phyloP scores from a whole-genome alignment of 2,797 vertebrate genomes.

The Arctocebus calabarensis region DNA sequence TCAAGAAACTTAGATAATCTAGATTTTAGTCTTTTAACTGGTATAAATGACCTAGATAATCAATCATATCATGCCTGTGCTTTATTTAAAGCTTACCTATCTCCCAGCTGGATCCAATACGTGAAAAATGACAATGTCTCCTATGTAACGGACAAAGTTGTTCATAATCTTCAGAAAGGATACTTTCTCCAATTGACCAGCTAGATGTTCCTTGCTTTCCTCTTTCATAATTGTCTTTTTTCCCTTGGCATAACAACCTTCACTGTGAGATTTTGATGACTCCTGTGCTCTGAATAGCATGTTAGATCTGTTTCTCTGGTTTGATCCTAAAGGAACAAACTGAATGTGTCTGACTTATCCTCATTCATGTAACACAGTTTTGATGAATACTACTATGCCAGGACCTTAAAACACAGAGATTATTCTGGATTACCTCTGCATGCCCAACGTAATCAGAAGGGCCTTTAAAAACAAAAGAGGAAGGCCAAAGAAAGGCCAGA shows the following conservation, averaged over 20 bases:
- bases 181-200: background rate
- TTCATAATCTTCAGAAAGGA: background rate
- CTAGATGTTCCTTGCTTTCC: background rate
- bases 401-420: background rate
- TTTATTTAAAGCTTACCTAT: background rate
- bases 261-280: background rate
- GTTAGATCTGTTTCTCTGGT: background rate
- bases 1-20: background rate
- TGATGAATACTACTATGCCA: no score
- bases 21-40: background rate
- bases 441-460: background rate
- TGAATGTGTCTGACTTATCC: background rate
- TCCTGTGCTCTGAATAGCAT: background rate
- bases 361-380: background rate
- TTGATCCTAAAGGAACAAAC: no score
- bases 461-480: background rate
- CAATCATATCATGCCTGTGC: background rate
- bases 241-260: no score
- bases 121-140: background rate
- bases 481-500: background rate
- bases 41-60: background rate
- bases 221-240: background rate
- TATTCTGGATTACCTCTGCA: background rate
- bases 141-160: background rate
- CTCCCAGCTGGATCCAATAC: background rate